phyloP scores from a whole-genome alignment of 2,888 invertebrate species.

The Synergus gifuensis region DNA sequence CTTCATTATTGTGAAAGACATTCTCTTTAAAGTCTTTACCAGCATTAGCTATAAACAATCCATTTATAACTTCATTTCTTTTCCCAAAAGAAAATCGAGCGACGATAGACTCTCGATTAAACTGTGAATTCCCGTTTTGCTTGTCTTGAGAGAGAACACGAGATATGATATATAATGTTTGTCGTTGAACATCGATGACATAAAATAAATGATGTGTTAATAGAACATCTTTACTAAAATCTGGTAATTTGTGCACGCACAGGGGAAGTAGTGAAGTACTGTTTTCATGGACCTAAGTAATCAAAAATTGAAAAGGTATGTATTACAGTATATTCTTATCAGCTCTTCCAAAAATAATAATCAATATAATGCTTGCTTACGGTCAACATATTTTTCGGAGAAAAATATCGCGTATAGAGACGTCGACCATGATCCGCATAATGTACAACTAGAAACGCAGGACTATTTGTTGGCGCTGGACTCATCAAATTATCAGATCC shows the following conservation, averaged over 20 bases:
- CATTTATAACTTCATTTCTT: conserved; percentile 79
- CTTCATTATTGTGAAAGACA: conserved; percentile 66
- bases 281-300: conserved; percentile 82
- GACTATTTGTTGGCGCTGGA: conserved; percentile 70
- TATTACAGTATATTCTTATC: background rate
- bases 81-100: conserved; percentile 80
- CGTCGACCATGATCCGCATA: conserved; percentile 80
- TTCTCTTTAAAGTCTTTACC: conserved; percentile 67
- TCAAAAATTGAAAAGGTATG: conserved; percentile 2
- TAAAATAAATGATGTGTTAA: conserved; percentile 86
- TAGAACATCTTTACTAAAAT: conserved; percentile 81
- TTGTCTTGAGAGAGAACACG: conserved; percentile 81
- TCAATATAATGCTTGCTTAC: conserved; percentile 72
- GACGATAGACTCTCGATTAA: conserved; percentile 81
- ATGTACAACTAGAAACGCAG: conserved; percentile 81
- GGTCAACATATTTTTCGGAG: conserved; percentile 80
- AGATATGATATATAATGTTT: conserved; percentile 80
- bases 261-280: conserved; percentile 84
- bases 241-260: conserved; percentile 85
- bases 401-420: conserved; percentile 81
- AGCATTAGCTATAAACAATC: conserved; percentile 79
- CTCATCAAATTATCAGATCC: conserved; percentile 52
- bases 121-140: conserved; percentile 79
- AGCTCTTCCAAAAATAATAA: conserved; percentile 20
- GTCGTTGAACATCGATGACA: conserved; percentile 79